Conservation (phyloP, 1,140 invertebrate species). For the Cotesia chilonis region DNA sequence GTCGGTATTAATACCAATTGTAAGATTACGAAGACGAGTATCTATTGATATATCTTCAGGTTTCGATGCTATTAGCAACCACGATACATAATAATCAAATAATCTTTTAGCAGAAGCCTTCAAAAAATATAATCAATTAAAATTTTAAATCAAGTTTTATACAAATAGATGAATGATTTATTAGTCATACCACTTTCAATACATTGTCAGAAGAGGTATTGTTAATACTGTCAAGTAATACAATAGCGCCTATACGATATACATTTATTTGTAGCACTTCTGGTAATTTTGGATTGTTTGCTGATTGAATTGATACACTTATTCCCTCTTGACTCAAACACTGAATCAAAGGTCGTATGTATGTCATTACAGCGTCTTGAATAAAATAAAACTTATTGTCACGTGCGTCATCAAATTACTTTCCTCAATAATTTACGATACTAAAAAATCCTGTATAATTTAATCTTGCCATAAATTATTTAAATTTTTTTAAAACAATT, state of each 20-base stretch:
- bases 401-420: neutral
- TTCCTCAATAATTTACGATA: neutral
- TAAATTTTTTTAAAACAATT: too few relatives aligned
- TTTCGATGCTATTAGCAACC: constrained; percentile 38
- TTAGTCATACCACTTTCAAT: constrained; percentile 36
- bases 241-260: constrained; percentile 39
- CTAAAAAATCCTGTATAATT: neutral
- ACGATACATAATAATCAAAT: constrained; percentile 43
- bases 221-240: constrained; percentile 40
- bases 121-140: constrained; percentile 11
- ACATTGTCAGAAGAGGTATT: constrained; percentile 34
- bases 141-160: neutral
- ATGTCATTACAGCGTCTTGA: constrained; percentile 40
- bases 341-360: constrained; percentile 35
- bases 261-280: constrained; percentile 37
- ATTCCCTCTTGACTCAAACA: constrained; percentile 42
- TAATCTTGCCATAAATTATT: too few relatives aligned
- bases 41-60: constrained; percentile 39
- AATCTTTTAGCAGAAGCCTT: constrained; percentile 42
- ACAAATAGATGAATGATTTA: neutral
- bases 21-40: constrained; percentile 37
- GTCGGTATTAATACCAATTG: constrained; percentile 42
- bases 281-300: constrained; percentile 32
- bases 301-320: constrained; percentile 35
- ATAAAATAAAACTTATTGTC: constrained; percentile 6